phyloP scores from a whole-genome alignment of 2,888 invertebrate genomes.

The Hirtodrosophila alboralis region DNA sequence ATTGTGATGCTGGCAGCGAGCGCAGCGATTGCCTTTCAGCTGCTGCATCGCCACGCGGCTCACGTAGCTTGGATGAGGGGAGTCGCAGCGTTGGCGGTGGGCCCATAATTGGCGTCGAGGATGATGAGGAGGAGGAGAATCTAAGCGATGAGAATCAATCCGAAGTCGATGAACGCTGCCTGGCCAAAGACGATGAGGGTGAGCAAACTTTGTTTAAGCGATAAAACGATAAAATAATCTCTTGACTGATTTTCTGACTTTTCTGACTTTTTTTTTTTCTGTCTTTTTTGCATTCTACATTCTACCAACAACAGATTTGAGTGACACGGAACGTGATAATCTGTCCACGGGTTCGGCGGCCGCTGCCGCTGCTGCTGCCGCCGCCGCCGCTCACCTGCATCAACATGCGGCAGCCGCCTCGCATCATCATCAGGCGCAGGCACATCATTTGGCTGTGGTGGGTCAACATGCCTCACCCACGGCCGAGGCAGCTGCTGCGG shows the following conservation, averaged over 20 bases:
- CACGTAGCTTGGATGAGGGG: conserved; percentile 73
- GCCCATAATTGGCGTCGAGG: conserved; percentile 77
- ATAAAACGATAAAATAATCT: conserved; percentile 39
- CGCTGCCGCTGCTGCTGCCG: conserved; percentile 69
- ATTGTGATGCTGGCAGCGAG: conserved; percentile 87
- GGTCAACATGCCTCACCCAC: conserved; percentile 64
- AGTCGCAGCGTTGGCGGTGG: conserved; percentile 74
- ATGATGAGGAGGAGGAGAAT: conserved; percentile 89
- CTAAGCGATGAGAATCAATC: conserved; percentile 93
- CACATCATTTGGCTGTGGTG: conserved; percentile 74
- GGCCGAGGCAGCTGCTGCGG: conserved; percentile 81
- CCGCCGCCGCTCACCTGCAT: conserved; percentile 74
- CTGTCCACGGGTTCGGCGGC: conserved; percentile 81
- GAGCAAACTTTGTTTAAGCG: conserved; percentile 74
- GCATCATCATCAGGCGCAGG: conserved; percentile 52
- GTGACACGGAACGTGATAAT: conserved; percentile 83
- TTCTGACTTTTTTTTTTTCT: conserved; percentile 19
- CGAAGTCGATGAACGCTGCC: conserved; percentile 89
- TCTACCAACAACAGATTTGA: conserved; percentile 71
- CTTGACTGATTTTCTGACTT: conserved; percentile 26
- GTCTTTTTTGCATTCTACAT: conserved; percentile 16
- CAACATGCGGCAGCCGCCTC: conserved; percentile 67
- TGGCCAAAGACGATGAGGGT: conserved; percentile 85
- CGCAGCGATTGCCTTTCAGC: conserved; percentile 86
- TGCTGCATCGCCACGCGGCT: conserved; percentile 86